A percentile compares a stretch with the other conserved stretches of the same genome.
Evolutionary conservation across 2,797 vertebrate genomes (phyloP).

Genomic region (Epinephelus awoara): DNA sequence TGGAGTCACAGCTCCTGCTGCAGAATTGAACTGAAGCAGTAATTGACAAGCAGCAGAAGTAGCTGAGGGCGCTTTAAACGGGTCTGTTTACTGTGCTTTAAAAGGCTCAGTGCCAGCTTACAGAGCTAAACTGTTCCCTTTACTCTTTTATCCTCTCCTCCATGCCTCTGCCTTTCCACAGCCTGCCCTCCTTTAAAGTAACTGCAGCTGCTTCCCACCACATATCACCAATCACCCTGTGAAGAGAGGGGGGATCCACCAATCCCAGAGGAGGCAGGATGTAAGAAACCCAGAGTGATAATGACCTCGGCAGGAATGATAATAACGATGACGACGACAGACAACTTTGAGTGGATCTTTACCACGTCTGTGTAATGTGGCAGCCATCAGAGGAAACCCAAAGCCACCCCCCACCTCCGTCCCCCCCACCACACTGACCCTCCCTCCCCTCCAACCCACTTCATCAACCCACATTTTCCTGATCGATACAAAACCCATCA

Average conservation of each 20-base stretch:
- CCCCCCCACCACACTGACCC: background rate
- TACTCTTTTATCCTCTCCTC: constrained; percentile 68
- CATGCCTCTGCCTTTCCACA: constrained; percentile 53
- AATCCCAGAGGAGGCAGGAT: constrained; percentile 22
- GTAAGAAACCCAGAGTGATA: constrained; percentile 55
- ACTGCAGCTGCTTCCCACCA: constrained; percentile 71
- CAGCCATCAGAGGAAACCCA: constrained; percentile 64
- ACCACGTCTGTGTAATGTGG: constrained; percentile 54
- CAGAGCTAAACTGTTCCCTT: constrained; percentile 68
- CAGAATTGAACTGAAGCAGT: constrained; percentile 17
- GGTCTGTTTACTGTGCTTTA: constrained; percentile 70
- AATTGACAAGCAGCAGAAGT: constrained; percentile 42
- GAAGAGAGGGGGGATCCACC: constrained; percentile 25
- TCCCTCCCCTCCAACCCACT: constrained; percentile 65
- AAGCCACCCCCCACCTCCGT: background rate
- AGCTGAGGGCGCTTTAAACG: constrained; percentile 45
- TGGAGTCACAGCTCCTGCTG: constrained; percentile 15
- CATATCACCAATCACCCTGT: constrained; percentile 37
- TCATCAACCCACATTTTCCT: constrained; percentile 85
- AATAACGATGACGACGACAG: constrained; percentile 57
- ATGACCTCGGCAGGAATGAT: constrained; percentile 53
- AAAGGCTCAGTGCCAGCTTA: constrained; percentile 73
- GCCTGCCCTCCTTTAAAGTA: constrained; percentile 63
- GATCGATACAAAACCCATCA: constrained; percentile 86
- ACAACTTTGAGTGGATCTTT: constrained; percentile 61